Evolutionary conservation across 2,797 vertebrate species (phyloP).

Genomic region (Semaprochilodus insignis): DNA sequence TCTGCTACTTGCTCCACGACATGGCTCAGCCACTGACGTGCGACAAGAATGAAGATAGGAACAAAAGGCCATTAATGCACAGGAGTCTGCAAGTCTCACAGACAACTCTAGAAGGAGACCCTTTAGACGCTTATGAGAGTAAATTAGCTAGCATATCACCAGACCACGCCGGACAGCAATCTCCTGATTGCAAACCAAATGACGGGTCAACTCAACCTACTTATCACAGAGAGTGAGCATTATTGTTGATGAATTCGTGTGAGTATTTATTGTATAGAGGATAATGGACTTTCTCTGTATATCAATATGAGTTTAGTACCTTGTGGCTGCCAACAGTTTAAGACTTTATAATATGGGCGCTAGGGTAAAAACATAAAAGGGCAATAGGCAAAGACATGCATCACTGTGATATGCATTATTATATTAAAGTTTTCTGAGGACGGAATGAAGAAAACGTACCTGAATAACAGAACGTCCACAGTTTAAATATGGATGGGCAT

Average conservation of each 20-base stretch:
- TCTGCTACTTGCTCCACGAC: constrained; percentile 5
- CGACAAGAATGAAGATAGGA: not conserved
- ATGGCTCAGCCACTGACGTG: constrained; percentile 10
- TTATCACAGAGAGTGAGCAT: not conserved
- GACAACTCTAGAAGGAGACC: not conserved
- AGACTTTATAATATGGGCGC: not conserved
- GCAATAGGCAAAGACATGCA: not conserved
- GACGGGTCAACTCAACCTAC: not conserved
- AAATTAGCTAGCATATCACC: not conserved
- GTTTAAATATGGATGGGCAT: too few species aligned
- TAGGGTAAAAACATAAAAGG: not conserved
- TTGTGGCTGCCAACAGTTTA: not conserved
- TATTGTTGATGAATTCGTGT: not conserved
- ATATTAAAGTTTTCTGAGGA: not conserved
- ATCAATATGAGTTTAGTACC: not conserved
- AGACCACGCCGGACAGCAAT: not conserved
- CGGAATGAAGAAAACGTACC: too few species aligned
- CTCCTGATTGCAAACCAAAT: not conserved
- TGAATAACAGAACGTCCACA: too few species aligned
- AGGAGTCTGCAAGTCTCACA: not conserved
- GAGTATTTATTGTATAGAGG: constrained; percentile 26
- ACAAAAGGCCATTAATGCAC: not conserved
- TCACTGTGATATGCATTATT: not conserved
- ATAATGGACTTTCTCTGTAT: constrained; percentile 24
- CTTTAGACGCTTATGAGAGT: not conserved